Base-by-base conservation (phyloP, 2,797 vertebrate species). In the Cephalopachus bancanus region DNA sequence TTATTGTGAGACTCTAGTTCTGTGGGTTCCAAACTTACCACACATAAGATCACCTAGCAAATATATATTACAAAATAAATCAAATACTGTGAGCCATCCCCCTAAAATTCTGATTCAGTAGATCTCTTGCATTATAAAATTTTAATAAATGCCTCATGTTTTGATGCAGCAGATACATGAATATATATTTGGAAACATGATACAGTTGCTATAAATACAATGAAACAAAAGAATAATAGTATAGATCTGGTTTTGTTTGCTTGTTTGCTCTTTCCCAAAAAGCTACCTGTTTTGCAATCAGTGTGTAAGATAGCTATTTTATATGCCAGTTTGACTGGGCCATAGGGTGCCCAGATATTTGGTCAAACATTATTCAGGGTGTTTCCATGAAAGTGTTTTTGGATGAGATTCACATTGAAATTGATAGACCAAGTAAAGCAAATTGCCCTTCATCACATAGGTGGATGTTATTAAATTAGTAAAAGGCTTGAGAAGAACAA, bases 91-190 rank as follows among this genome's bases (percentile, higher is more conserved):
- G 16, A 14, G 15, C 8, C 49, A 24, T 79, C 26, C 16, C 24
- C 64, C 22, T n/a, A 79, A 67, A 69, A 83, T 89, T 94, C 57
- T 57, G 44, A 91, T 22, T 89, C 30, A 64, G 19, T 53, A 78
- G 17, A 5, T 59, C 49, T 79, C 20, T 57, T 64, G 20, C 22
- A 89, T 91, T 79, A 74, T 8, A 51, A 4, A 67, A 10, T 76
- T 91, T 95, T 83, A 95, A 86, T 74, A 84, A 92, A 51, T 9
- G 79, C 10, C 10, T 51, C 62, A 22, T 64, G 17, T 74, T 83
- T 89, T n/a, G 44, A 57, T 85, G 17, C 17, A 88, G 26, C 64
- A 17, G 49, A 74, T 81, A 59, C 15, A 62, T 12, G 15, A 30
- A 76, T 22, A 80, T 28, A 65, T 93, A 28, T 80, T 72, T 79